Evolutionary conservation across 1,140 invertebrate species (phyloP), one percentile per base, ranked within the genome.

Genomic region (Pogonus chalceus): DNA sequence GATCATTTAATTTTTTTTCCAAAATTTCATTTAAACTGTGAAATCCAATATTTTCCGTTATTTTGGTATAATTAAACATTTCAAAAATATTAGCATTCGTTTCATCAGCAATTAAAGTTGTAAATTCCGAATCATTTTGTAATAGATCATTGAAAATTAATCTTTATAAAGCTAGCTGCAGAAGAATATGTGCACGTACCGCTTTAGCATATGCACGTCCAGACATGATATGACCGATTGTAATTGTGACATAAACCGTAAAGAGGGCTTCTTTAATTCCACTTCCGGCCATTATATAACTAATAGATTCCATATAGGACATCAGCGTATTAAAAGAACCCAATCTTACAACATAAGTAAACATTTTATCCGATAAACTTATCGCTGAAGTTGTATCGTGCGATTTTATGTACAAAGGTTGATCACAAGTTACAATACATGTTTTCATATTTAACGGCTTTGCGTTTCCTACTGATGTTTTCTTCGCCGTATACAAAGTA

Each of bases 151-250:
- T n/a, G n/a, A n/a, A n/a, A n/a, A n/a, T n/a, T n/a, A n/a, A 39
- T 54, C 52, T 46, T 31, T n/a, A 50, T 53, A 63, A 53, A 18
- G 56, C 56, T 43, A 35, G 23, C 20, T 61, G 55, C 49, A 60
- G 26, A 31, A 64, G 49, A 20, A 47, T 46, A 54, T 65, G 63
- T 18, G 35, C 58, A 52, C 59, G 55, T 51, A 64, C 52, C 20
- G 60, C 60, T 55, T 62, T 56, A n/a, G n/a, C n/a, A n/a, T n/a
- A 61, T n/a, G 56, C 58, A 50, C 56, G 59, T 51, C 61, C 61
- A 43, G 49, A 55, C 47, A 62, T 12, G 16, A 64, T 62, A 21
- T 65, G 53, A 39, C 54, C 52, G 43, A 62, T 55, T 37, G 58
- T 51, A 35, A 60, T 57, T 39, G 23, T 4, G 39, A 61, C 60